Evolutionary conservation across 2,113 vertebrate genomes (phyloP), one percentile per base, ranked within the genome.

Genomic region (Nerophis ophidion): DNA sequence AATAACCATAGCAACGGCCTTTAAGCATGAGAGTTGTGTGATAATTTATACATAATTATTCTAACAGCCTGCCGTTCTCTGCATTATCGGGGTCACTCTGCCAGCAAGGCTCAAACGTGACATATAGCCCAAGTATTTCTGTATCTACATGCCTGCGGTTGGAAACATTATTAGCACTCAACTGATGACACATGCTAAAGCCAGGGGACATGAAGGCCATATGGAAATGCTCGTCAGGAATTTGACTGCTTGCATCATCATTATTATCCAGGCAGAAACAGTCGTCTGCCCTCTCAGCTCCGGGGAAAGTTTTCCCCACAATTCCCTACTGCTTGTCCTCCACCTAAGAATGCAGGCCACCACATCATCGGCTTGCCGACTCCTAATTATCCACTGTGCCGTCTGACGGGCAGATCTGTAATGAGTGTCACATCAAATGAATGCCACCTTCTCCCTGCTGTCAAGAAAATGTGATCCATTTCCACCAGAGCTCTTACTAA

Each of bases 401-500:
- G 34, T 40, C 45, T 74, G 75, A 83, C 63, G 57, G 75, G 68
- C 71, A 73, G 66, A 71, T 72, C 58, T 60, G 56, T 71, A 57
- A 61, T 70, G 76, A 80, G 61, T 79, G 84, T 84, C 79, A 63
- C 71, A 61, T 81, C 67, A 60, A 42, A 81, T 82, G 66, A 76
- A 53, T 46, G 35, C 66, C 63, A 62, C 36, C 58, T 63, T 67
- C 65, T 65, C 61, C 48, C 36, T 53, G 57, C 71, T 82, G 81
- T 78, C 71, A 77, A 26, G 60, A 48, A 78, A 54, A 69, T 68
- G 40, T 76, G 16, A 54, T 9, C 19, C n/a, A 63, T 70, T 70
- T 62, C 66, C 4, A 2, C 33, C 34, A 17, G 72, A 33, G 53
- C 51, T 55, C 59, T 72, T 65, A 66, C 54, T 8, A n/a, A 49